These are phyloP conservation scores for Falco columbarius DNA, from an alignment of 2,797 vertebrate genomes.

Conservation along the genomic window DNA sequence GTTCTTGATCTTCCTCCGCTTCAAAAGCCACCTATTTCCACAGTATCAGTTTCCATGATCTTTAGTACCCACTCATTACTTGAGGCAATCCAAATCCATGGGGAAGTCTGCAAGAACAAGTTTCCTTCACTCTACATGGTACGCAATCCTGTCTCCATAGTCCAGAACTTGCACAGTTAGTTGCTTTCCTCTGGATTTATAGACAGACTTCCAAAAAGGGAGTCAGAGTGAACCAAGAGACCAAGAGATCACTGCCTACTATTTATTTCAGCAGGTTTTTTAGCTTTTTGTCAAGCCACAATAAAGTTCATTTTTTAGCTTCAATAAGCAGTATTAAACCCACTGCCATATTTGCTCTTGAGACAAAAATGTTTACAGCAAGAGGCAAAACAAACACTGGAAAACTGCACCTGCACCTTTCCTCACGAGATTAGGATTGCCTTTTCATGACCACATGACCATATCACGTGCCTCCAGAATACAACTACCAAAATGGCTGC, in stretches of 20 bases:
- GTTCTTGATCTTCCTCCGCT: slow-evolving; percentile 77
- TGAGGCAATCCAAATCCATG: slow-evolving; percentile 68
- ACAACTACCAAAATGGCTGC: slow-evolving; percentile 68
- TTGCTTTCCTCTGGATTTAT: neutral
- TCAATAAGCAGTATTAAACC: neutral
- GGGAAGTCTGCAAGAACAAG: slow-evolving; percentile 42
- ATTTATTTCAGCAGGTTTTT: neutral
- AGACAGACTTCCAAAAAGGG: neutral
- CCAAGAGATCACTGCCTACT: neutral
- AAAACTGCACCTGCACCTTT: slow-evolving; percentile 38
- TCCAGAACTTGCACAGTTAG: neutral
- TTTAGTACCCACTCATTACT: slow-evolving; percentile 40
- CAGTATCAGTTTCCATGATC: slow-evolving; percentile 33
- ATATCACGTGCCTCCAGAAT: slow-evolving; percentile 18
- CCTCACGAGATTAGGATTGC: slow-evolving; percentile 70
- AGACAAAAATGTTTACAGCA: neutral
- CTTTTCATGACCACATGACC: slow-evolving; percentile 49
- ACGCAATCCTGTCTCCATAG: neutral
- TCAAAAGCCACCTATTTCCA: slow-evolving; percentile 60
- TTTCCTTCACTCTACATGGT: neutral
- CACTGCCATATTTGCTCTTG: neutral
- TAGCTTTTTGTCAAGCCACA: neutral
- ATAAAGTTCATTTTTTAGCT: neutral
- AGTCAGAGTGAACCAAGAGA: neutral
- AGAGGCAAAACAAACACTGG: neutral